Conservation (phyloP, 1,140 invertebrate genomes). For the Lordiphosa collinella region DNA sequence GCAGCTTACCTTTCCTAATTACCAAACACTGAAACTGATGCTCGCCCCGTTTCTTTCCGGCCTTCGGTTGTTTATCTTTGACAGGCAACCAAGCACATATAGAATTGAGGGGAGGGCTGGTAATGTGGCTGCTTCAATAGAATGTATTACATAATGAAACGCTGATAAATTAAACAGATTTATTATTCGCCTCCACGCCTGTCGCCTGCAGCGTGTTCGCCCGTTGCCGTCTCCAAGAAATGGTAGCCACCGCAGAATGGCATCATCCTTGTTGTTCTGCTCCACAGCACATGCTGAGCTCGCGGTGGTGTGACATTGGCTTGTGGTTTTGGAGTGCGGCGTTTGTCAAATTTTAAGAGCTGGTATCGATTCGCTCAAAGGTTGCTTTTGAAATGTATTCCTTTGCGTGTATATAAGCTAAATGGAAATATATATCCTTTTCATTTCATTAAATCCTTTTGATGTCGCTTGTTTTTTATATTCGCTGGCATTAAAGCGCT, state of each 20-base stretch:
- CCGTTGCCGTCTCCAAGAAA: not conserved
- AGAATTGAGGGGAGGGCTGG: not conserved
- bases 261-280: slow-evolving; percentile 24
- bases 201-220: slow-evolving; percentile 35
- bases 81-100: slow-evolving; percentile 15
- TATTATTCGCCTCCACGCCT: slow-evolving; percentile 54
- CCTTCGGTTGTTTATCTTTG: slow-evolving; percentile 31
- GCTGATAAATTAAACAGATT: slow-evolving; percentile 78
- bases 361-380: slow-evolving; percentile 49
- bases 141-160: slow-evolving; percentile 57
- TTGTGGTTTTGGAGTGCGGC: slow-evolving; percentile 58
- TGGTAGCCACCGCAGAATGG: slow-evolving; percentile 5
- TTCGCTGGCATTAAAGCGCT: slow-evolving; percentile 12
- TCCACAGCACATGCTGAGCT: slow-evolving; percentile 38
- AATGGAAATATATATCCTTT: slow-evolving; percentile 56
- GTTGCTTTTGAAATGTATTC: slow-evolving; percentile 45
- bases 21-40: slow-evolving; percentile 33
- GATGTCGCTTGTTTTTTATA: slow-evolving; percentile 31
- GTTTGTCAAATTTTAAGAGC: slow-evolving; percentile 47
- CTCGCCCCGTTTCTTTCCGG: not conserved
- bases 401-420: slow-evolving; percentile 35
- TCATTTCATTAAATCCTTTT: slow-evolving; percentile 68
- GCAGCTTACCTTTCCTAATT: slow-evolving; percentile 32
- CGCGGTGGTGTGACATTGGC: slow-evolving; percentile 16
- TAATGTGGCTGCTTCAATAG: slow-evolving; percentile 20